phyloP scores from a whole-genome alignment of 2,888 invertebrate species.

The Cataglyphis livida region DNA sequence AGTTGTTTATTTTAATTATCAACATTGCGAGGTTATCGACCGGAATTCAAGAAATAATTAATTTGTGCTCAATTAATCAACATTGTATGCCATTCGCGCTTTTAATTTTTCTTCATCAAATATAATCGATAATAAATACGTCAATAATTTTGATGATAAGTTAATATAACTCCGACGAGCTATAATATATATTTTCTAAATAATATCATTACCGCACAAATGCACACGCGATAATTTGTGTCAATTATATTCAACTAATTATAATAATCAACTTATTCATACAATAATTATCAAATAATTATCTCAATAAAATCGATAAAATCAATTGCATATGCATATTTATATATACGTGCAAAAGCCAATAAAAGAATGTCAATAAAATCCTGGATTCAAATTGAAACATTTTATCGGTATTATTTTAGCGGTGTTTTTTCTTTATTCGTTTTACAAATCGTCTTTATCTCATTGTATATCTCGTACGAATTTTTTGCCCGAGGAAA shows the following conservation, averaged over 20 bases:
- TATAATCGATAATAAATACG: conserved; percentile 11
- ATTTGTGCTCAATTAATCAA: conserved; percentile 25
- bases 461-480: not conserved
- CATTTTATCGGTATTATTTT: conserved; percentile 4
- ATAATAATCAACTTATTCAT: conserved; percentile 15
- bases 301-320: not conserved
- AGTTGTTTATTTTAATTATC: conserved; percentile 42
- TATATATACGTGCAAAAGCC: not conserved
- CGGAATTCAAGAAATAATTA: conserved; percentile 37
- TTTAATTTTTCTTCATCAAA: not conserved
- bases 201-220: not conserved
- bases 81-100: not conserved
- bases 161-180: conserved; percentile 8
- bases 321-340: not conserved
- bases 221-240: not conserved
- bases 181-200: conserved; percentile 28
- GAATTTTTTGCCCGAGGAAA: conserved; percentile 5
- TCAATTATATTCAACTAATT: conserved; percentile 11
- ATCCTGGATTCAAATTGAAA: not conserved
- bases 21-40: not conserved
- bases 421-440: not conserved
- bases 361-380: not conserved
- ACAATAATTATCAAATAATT: conserved; percentile 29
- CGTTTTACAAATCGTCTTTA: conserved; percentile 9
- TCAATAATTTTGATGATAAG: conserved; percentile 28